Percentiles rank a stretch among this genome's conserved stretches.
Conservation (phyloP, 1,140 invertebrate species). For the Scaptomyza pallida region DNA sequence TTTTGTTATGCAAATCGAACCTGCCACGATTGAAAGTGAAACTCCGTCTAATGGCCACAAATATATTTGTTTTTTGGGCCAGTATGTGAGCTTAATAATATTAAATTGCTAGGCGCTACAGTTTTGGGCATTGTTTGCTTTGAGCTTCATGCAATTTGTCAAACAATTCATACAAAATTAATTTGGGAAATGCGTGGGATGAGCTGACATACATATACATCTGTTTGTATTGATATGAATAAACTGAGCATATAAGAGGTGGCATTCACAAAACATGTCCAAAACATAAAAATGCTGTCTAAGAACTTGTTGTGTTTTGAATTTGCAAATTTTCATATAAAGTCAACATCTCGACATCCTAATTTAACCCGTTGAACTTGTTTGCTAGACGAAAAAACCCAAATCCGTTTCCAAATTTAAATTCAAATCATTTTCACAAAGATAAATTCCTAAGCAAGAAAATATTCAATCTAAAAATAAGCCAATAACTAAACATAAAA, state of each 20-base stretch:
- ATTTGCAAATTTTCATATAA: constrained; percentile 48
- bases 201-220: constrained; percentile 33
- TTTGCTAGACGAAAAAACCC: constrained; percentile 44
- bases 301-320: constrained; percentile 35
- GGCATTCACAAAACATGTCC: constrained; percentile 29
- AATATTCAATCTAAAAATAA: constrained; percentile 55
- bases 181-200: constrained; percentile 56
- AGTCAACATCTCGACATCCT: constrained; percentile 28
- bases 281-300: constrained; percentile 35
- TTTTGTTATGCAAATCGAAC: constrained; percentile 76
- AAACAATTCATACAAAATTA: constrained; percentile 58
- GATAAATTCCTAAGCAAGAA: constrained; percentile 46
- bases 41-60: constrained; percentile 46
- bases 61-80: constrained; percentile 44
- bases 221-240: constrained; percentile 30
- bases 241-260: constrained; percentile 24
- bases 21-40: constrained; percentile 68
- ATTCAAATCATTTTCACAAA: constrained; percentile 54
- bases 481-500: constrained; percentile 18
- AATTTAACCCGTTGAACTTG: constrained; percentile 47
- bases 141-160: constrained; percentile 66
- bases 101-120: constrained; percentile 64
- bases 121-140: constrained; percentile 48
- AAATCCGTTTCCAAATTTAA: constrained; percentile 49
- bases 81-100: constrained; percentile 71